phyloP scores from a whole-genome alignment of 2,888 invertebrate genomes.

The Erynnis tages region DNA sequence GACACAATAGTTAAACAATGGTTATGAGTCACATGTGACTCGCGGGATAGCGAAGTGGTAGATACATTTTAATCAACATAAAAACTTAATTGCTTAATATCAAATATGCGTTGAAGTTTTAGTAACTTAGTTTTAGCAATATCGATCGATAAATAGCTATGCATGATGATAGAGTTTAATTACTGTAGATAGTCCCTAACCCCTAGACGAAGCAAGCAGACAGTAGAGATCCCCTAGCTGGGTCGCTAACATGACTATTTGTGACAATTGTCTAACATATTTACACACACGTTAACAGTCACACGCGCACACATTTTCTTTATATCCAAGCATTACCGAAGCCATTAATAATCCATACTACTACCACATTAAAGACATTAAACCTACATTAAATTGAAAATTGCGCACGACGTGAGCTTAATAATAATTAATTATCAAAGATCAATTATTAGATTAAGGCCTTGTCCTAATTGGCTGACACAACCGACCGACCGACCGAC shows the following conservation, averaged over 20 bases:
- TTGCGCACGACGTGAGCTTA: slow-evolving; percentile 36
- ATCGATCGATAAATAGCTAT: no score
- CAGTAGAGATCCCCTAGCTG: background rate
- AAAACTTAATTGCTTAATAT: no score
- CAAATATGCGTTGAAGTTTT: no score
- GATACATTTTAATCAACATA: no score
- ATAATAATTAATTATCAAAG: slow-evolving; percentile 19
- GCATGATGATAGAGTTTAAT: no score
- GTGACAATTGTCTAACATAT: slow-evolving; percentile 30
- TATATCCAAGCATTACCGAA: slow-evolving; percentile 35
- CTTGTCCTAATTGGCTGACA: no score
- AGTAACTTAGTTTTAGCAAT: no score
- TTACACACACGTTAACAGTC: slow-evolving; percentile 12
- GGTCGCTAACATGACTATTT: slow-evolving; percentile 27
- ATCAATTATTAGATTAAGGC: slow-evolving; percentile 15
- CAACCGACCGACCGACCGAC: no score
- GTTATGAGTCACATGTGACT: no score
- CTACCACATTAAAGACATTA: slow-evolving; percentile 20
- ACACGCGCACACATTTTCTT: slow-evolving; percentile 28
- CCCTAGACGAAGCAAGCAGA: background rate
- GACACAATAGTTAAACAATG: no score
- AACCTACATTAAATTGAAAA: slow-evolving; percentile 29
- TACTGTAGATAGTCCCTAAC: background rate
- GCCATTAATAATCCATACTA: slow-evolving; percentile 25
- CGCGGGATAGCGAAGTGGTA: no score